Evolutionary conservation across 2,888 invertebrate species (phyloP).

Genomic region (Rhopalosiphum nymphaeae): DNA sequence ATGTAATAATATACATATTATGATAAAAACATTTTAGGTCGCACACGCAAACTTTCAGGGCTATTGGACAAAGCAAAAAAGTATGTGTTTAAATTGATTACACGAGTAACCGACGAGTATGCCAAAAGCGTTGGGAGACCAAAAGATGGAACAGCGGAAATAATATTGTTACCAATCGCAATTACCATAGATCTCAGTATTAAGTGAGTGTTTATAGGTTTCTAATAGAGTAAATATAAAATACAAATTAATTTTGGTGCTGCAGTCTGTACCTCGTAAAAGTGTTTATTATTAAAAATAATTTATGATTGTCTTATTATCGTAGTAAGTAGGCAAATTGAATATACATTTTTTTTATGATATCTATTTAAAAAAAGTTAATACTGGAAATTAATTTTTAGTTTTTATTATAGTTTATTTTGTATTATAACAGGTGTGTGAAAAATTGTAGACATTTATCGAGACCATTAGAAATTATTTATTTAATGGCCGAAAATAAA

Average conservation of each 20-base stretch:
- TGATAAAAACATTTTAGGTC: neutral
- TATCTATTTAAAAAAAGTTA: neutral
- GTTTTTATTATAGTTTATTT: neutral
- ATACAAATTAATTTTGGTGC: neutral
- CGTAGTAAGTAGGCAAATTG: neutral
- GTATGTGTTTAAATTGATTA: constrained; percentile 27
- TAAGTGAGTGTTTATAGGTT: constrained; percentile 2
- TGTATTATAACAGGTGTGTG: constrained; percentile 15
- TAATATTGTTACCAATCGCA: constrained; percentile 2
- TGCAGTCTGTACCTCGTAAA: no score
- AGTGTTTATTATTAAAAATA: neutral
- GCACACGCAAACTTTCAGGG: neutral
- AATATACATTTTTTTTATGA: neutral
- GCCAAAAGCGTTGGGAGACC: neutral
- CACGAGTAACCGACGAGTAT: constrained; percentile 2
- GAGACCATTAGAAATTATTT: constrained; percentile 30
- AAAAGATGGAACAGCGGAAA: neutral
- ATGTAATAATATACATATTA: neutral
- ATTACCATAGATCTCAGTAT: neutral
- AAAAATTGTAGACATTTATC: constrained; percentile 49
- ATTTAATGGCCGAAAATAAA: constrained; percentile 5
- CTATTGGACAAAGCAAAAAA: neutral
- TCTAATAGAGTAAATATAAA: neutral
- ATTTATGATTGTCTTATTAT: neutral
- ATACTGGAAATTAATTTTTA: neutral